A percentile compares a stretch with the other conserved stretches of the same genome.
Evolutionary conservation across 1,140 invertebrate species (phyloP).

Genomic region (Triops longicaudatus): DNA sequence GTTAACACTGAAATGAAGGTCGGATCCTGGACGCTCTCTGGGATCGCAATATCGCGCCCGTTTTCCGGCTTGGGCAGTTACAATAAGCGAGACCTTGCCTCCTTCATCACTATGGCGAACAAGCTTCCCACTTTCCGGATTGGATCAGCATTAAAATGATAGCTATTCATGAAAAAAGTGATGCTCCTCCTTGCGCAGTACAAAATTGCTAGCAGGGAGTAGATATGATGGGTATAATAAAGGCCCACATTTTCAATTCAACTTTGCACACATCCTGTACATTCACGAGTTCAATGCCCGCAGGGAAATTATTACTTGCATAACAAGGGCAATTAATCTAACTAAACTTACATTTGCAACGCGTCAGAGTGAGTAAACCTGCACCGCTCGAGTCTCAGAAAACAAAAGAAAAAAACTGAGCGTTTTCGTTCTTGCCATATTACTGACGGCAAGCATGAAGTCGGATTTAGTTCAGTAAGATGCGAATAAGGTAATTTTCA

Average conservation of each 20-base stretch:
- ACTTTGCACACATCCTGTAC: not conserved
- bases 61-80: not conserved
- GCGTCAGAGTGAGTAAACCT: not conserved
- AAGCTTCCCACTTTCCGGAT: not conserved
- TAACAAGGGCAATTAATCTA: not conserved
- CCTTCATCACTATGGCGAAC: not conserved
- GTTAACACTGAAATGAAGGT: not conserved
- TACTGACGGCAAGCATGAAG: not conserved
- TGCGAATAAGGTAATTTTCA: not conserved
- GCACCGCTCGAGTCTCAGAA: not conserved
- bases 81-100: not conserved
- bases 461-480: not conserved
- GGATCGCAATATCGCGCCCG: not conserved
- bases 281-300: slow-evolving; percentile 7
- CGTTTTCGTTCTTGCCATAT: not conserved
- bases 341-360: not conserved
- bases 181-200: not conserved
- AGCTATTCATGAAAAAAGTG: not conserved
- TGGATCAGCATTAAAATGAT: not conserved
- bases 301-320: not conserved
- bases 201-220: not conserved
- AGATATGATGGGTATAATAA: not conserved
- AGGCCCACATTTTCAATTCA: not conserved
- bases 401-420: not conserved
- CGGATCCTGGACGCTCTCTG: not conserved